A percentile compares a stretch with the other conserved stretches of the same genome.
phyloP scores from a whole-genome alignment of 1,140 invertebrate genomes.

The Heliconius hermathena region DNA sequence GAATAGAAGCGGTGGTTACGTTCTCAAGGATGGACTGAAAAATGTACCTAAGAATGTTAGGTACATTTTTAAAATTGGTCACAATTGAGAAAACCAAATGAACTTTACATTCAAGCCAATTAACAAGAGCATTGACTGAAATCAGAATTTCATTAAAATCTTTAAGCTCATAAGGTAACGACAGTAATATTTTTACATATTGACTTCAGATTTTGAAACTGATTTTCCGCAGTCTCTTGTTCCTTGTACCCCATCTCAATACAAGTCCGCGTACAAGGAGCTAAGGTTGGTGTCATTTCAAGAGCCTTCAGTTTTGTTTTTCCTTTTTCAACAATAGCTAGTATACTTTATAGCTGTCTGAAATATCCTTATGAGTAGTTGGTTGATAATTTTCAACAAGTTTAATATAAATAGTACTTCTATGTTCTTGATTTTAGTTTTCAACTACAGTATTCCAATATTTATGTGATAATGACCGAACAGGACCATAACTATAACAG shows the following conservation, averaged over 20 bases:
- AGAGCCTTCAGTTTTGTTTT: slow-evolving; percentile 8
- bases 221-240: neutral
- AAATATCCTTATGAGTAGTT: neutral
- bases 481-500: slow-evolving; percentile 9
- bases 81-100: neutral
- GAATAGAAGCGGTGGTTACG: slow-evolving; percentile 9
- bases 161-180: neutral
- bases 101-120: neutral
- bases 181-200: neutral
- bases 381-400: too few species aligned
- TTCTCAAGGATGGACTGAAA: neutral
- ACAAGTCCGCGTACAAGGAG: neutral
- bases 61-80: neutral
- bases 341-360: neutral
- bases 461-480: slow-evolving; percentile 5
- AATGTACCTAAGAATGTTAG: too few species aligned
- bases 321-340: neutral
- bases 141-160: neutral
- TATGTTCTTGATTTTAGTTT: too few species aligned
- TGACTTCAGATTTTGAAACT: neutral
- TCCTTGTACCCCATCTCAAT: neutral
- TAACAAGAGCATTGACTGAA: neutral
- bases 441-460: neutral
- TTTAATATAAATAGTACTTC: too few species aligned
- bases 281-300: neutral